Evolutionary conservation across 2,888 invertebrate species (phyloP).

Genomic region (Drosophila mettleri): DNA sequence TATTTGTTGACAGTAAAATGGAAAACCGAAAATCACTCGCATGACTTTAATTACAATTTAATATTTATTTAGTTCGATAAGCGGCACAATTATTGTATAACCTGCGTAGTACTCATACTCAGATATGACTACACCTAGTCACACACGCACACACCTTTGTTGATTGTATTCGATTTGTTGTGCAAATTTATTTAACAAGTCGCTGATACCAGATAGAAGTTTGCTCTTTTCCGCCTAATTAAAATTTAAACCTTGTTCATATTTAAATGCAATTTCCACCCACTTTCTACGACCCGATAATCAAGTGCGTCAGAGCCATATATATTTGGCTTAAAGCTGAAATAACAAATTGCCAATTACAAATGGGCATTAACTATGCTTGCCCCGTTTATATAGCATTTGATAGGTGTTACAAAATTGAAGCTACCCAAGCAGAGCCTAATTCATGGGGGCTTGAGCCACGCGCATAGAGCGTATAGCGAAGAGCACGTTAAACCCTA

Average conservation of each 20-base stretch:
- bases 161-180: conserved; percentile 38
- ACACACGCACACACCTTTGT: conserved; percentile 24
- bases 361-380: conserved; percentile 1
- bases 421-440: conserved; percentile 36
- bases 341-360: conserved; percentile 13
- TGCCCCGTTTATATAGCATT: background rate
- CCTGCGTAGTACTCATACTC: conserved; percentile 40
- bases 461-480: conserved; percentile 9
- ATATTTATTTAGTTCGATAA: conserved; percentile 81
- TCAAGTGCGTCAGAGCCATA: background rate
- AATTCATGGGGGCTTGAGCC: background rate
- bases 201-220: conserved; percentile 38
- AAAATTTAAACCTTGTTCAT: conserved; percentile 77
- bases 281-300: background rate
- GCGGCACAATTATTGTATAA: conserved; percentile 66
- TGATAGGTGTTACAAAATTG: background rate
- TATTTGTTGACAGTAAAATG: conserved; percentile 45
- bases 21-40: conserved; percentile 69
- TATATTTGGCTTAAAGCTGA: background rate
- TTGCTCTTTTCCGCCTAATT: conserved; percentile 52
- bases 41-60: conserved; percentile 83
- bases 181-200: conserved; percentile 74
- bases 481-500: conserved; percentile 35
- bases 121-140: conserved; percentile 65
- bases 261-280: conserved; percentile 40